A percentile compares a stretch with the other conserved stretches of the same genome.
Evolutionary conservation across 2,888 invertebrate genomes (phyloP).

Genomic region (Scrobipalpa atriplicella): DNA sequence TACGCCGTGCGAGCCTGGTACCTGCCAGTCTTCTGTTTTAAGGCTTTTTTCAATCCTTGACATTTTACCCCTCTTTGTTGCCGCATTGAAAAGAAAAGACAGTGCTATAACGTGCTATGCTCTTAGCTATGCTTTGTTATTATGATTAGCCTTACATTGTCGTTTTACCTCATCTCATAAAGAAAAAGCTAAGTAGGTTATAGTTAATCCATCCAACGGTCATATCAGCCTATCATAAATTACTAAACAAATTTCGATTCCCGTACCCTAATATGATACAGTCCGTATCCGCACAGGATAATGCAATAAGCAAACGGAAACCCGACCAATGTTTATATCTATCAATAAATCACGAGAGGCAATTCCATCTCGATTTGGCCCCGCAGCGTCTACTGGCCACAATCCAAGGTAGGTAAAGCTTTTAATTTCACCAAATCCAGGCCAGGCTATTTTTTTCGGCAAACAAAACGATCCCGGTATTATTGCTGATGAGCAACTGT

Average conservation of each 20-base stretch:
- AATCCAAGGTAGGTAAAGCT: constrained; percentile 54
- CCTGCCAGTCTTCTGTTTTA: constrained; percentile 35
- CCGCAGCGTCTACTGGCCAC: constrained; percentile 50
- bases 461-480: constrained; percentile 44
- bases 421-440: constrained; percentile 54
- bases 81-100: constrained; percentile 3
- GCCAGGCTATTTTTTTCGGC: constrained; percentile 45
- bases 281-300: constrained; percentile 33
- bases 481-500: constrained; percentile 39
- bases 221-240: background rate
- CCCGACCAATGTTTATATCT: constrained; percentile 45
- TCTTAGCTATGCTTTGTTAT: background rate
- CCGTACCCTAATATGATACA: background rate
- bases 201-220: background rate
- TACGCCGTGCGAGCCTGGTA: constrained; percentile 55
- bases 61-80: constrained; percentile 10
- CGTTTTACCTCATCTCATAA: background rate
- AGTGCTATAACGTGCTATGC: constrained; percentile 30
- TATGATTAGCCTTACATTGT: background rate
- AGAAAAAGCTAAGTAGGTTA: background rate
- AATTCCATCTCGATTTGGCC: constrained; percentile 58
- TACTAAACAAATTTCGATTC: background rate
- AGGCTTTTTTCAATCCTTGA: constrained; percentile 23
- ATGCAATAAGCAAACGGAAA: constrained; percentile 45
- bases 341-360: constrained; percentile 55